Evolutionary conservation across 2,113 vertebrate species (phyloP).

Genomic region (Procapra przewalskii): DNA sequence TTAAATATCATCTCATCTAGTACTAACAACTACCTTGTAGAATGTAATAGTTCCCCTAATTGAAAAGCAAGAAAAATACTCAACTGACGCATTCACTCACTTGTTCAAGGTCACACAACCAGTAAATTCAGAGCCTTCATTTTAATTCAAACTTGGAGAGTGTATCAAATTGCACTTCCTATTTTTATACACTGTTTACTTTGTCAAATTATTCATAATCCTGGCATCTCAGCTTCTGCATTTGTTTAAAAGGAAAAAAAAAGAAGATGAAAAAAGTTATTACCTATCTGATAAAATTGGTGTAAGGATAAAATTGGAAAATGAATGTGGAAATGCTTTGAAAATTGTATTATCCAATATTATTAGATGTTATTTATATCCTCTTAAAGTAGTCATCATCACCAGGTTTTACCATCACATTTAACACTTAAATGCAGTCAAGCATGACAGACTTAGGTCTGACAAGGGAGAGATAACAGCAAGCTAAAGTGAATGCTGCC

Average conservation of each 20-base stretch:
- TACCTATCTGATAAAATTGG: slow-evolving; percentile 7
- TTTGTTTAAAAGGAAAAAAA: background rate
- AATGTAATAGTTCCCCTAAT: background rate
- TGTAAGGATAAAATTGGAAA: slow-evolving; percentile 22
- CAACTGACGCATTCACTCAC: background rate
- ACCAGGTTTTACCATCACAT: slow-evolving; percentile 44
- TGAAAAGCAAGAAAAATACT: background rate
- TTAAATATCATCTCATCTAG: background rate
- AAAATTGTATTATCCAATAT: slow-evolving; percentile 17
- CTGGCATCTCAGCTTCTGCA: background rate
- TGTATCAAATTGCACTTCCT: background rate
- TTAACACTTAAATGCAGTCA: slow-evolving; percentile 55
- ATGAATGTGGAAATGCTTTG: slow-evolving; percentile 42
- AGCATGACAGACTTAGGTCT: slow-evolving; percentile 46
- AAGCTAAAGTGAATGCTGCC: slow-evolving; percentile 44
- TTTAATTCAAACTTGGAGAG: background rate
- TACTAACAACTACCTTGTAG: background rate
- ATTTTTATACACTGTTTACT: slow-evolving; percentile 8
- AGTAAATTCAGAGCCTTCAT: background rate
- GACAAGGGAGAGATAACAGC: slow-evolving; percentile 67
- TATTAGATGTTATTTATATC: slow-evolving; percentile 62
- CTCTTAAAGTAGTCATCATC: slow-evolving; percentile 55
- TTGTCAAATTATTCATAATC: background rate
- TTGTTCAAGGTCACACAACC: background rate
- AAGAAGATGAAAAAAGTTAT: background rate